These are phyloP conservation scores for Proteles cristata DNA, from an alignment of 2,113 vertebrate genomes.

Conservation along the genomic window DNA sequence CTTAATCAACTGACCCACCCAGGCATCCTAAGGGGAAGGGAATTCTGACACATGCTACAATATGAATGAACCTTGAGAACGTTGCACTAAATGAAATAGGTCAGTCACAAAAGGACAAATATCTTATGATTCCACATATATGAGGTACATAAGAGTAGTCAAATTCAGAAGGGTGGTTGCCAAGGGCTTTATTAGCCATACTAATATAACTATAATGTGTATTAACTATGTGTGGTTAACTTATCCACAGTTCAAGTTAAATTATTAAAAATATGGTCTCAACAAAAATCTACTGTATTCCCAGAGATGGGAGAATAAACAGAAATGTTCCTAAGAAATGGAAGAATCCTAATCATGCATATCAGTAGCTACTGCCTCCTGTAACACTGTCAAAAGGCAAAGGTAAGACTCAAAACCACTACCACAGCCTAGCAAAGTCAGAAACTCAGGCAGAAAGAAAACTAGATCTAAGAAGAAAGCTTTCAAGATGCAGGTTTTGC, in stretches of 20 bases:
- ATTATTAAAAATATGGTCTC: not conserved
- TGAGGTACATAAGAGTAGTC: not conserved
- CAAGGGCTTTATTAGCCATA: not conserved
- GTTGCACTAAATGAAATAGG: not conserved
- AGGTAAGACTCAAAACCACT: not conserved
- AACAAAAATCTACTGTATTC: not conserved
- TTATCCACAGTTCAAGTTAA: not conserved
- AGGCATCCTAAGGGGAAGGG: too few relatives aligned
- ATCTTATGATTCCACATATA: too few relatives aligned
- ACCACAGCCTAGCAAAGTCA: not conserved
- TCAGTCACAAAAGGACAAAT: not conserved
- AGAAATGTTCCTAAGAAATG: not conserved
- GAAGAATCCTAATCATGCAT: not conserved
- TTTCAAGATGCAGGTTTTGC: not conserved
- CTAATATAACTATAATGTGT: not conserved
- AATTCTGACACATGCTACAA: too few relatives aligned
- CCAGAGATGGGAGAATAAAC: not conserved
- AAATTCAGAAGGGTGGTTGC: not conserved
- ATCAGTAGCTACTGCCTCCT: not conserved
- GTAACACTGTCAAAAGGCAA: not conserved
- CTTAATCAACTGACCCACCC: too few relatives aligned
- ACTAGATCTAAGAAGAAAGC: not conserved
- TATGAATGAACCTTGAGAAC: too few relatives aligned
- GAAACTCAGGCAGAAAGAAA: not conserved
- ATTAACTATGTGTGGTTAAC: not conserved